phyloP scores from a whole-genome alignment of 2,888 invertebrate genomes.

The Stramonita haemastoma region DNA sequence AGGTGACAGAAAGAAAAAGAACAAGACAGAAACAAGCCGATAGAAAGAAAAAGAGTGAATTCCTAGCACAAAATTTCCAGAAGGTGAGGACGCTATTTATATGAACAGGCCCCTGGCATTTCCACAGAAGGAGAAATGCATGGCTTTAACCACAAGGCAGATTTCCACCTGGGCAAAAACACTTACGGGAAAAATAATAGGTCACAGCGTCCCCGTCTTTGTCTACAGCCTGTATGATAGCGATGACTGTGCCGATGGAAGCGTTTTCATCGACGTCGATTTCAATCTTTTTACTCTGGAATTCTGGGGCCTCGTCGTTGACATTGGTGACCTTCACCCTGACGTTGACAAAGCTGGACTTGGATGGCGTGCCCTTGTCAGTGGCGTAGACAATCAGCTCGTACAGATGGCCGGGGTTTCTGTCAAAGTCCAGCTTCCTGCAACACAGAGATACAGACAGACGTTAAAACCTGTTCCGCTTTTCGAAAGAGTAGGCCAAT shows the following conservation, averaged over 20 bases:
- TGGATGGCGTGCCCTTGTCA: constrained; percentile 95
- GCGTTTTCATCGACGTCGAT: constrained; percentile 66
- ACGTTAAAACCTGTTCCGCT: too few relatives aligned
- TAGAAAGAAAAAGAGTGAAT: too few relatives aligned
- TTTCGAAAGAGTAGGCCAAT: too few relatives aligned
- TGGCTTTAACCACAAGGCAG: neutral
- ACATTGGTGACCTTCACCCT: constrained; percentile 98
- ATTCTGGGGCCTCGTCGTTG: constrained; percentile 93
- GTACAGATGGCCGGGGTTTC: constrained; percentile 80
- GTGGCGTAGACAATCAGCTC: constrained; percentile 95
- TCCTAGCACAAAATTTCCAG: too few relatives aligned
- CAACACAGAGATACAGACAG: constrained; percentile 30
- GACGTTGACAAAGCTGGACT: constrained; percentile 94
- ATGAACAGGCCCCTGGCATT: too few relatives aligned
- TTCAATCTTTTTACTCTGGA: constrained; percentile 57
- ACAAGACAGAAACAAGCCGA: too few relatives aligned
- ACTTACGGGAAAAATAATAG: constrained; percentile 82
- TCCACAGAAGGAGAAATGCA: too few relatives aligned
- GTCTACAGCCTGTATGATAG: constrained; percentile 97
- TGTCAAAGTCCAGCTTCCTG: constrained; percentile 75
- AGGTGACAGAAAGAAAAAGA: too few relatives aligned
- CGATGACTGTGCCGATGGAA: constrained; percentile 88
- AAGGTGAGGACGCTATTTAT: too few relatives aligned
- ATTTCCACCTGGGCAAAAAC: neutral
- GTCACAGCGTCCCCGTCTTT: constrained; percentile 98